Base-by-base conservation (phyloP, 2,888 invertebrate species). In the Petrolisthes cinctipes region DNA sequence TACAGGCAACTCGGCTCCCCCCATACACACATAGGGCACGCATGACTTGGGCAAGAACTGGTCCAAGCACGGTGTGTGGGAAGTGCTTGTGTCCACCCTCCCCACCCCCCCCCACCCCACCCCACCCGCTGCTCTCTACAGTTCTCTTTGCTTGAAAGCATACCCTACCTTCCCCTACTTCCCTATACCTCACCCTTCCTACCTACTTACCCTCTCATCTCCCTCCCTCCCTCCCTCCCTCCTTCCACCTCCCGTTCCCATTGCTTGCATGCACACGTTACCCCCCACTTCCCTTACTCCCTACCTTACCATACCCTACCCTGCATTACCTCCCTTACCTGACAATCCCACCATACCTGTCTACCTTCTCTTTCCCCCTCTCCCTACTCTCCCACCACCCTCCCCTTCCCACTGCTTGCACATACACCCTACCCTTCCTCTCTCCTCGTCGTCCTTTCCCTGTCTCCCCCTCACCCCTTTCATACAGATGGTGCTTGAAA, bases 41-140 rank as follows among this genome's bases (percentile, higher is more conserved):
- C 78, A 78, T 78, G 78, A 78, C 78, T 78, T 20, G 78, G 78
- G 78, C 54, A 78, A 78, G 78, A 78, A 78, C 78, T 53, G 78
- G 78, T 78, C 78, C 78, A 78, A 54, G 54, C 78, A 78, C 54
- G 53, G 78, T 54, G 56, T 37, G 37, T 37, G 37, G 37, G 37
- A 37, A 78, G 53, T 53, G 78, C 17, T 54, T n/a, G 37, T 54
- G 78, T 53, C 80, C 17, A 61, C 61, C 61, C 61, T 61, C 11
- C 61, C 61, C 61, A 0, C 11, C 61, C 61, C 1, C 1, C 1
- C 9, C 61, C 61, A n/a, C 61, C 61, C 2, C 61, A 0, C 9
- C 61, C 61, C 17, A 14, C 61, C 61, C 61, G 9, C 61, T 61
- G 1, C 61, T 17, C 9, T 61, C 9, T 17, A 9, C 61, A 14